phyloP scores from a whole-genome alignment of 2,113 vertebrate species.

The Entelurus aequoreus region DNA sequence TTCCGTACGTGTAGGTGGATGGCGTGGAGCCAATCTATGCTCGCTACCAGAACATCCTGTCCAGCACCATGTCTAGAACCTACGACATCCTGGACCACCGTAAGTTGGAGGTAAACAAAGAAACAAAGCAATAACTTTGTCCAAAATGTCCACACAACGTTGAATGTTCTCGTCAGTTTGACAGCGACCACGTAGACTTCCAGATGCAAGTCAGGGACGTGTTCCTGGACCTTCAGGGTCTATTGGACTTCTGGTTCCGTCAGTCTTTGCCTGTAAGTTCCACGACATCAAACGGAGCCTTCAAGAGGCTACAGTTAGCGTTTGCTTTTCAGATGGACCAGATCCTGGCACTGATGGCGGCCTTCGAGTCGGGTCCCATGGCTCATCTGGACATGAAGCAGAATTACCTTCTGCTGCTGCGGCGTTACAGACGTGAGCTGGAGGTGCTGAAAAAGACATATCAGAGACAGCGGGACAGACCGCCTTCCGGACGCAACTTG shows the following conservation, averaged over 20 bases:
- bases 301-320: background rate
- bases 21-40: conserved; percentile 73
- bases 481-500: conserved; percentile 69
- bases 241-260: conserved; percentile 76
- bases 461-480: conserved; percentile 72
- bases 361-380: conserved; percentile 66
- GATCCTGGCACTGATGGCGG: conserved; percentile 70
- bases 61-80: conserved; percentile 67
- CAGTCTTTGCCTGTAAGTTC: conserved; percentile 70
- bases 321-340: conserved; percentile 70
- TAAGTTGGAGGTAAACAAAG: conserved; percentile 69
- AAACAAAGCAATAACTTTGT: background rate
- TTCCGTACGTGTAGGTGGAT: conserved; percentile 59
- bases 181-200: conserved; percentile 79
- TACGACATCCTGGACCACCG: conserved; percentile 79
- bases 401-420: conserved; percentile 68
- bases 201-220: conserved; percentile 70
- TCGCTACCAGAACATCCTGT: conserved; percentile 69
- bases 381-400: conserved; percentile 67
- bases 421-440: conserved; percentile 71
- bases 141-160: too few relatives aligned
- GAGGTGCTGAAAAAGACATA: conserved; percentile 73
- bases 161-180: conserved; percentile 66
- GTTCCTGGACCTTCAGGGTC: conserved; percentile 69
- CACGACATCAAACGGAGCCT: background rate